These are phyloP conservation scores for Aptenodytes forsteri DNA, from an alignment of 2,113 vertebrate species.

Conservation along the genomic window DNA sequence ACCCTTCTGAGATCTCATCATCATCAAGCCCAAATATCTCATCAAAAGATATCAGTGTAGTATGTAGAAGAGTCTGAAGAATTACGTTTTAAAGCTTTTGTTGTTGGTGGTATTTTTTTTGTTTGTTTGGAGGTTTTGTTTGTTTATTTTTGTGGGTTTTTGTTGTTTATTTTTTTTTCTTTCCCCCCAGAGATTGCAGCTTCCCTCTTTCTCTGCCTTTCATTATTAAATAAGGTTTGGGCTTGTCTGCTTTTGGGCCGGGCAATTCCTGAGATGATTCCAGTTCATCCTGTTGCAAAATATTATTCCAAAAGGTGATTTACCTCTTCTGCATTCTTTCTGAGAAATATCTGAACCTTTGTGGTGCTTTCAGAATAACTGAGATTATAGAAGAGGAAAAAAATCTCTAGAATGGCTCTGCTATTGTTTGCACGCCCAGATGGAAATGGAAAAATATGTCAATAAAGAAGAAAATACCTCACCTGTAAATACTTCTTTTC, in stretches of 20 bases:
- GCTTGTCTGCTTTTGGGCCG: neutral
- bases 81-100: conserved; percentile 2
- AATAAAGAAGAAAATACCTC: neutral
- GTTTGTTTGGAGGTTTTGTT: neutral
- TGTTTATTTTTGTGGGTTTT: neutral
- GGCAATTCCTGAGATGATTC: neutral
- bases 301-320: neutral
- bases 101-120: accelerated
- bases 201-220: neutral
- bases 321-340: neutral
- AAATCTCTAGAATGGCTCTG: neutral
- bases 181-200: neutral
- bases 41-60: conserved; percentile 33
- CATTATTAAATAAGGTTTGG: neutral
- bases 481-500: neutral
- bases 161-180: neutral
- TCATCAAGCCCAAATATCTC: neutral
- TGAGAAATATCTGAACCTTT: neutral
- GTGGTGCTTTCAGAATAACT: neutral
- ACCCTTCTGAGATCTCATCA: conserved; percentile 29
- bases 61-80: conserved; percentile 14
- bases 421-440: neutral
- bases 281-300: neutral
- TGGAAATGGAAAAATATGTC: neutral
- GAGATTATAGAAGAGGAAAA: neutral